Conservation (phyloP, 2,888 invertebrate genomes). For the Vannuccia rotundouncinata region DNA sequence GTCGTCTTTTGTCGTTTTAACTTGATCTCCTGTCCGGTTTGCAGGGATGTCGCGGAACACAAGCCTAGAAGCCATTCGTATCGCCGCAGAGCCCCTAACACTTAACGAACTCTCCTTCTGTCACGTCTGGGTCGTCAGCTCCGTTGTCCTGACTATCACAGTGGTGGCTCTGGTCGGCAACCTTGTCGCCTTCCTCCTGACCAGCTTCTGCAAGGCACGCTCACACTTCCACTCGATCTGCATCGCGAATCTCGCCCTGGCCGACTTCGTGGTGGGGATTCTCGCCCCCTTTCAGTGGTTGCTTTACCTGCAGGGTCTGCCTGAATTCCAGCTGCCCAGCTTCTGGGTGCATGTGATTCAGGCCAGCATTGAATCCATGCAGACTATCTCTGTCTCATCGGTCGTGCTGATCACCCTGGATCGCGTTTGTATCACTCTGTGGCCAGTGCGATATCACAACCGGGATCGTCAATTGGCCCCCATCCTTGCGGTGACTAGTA, state of each 20-base stretch:
- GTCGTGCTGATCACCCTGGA: slow-evolving; percentile 17
- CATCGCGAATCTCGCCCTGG: slow-evolving; percentile 33
- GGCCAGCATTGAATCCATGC: neutral
- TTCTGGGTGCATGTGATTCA: neutral
- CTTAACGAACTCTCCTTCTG: neutral
- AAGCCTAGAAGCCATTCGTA: neutral
- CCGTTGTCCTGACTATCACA: neutral
- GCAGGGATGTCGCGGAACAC: neutral
- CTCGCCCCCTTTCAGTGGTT: slow-evolving; percentile 27
- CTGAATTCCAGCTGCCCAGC: neutral
- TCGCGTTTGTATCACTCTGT: slow-evolving; percentile 22
- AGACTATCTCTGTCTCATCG: slow-evolving; percentile 27
- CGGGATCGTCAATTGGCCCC: slow-evolving; percentile 30
- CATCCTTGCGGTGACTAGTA: neutral
- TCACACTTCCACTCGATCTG: slow-evolving; percentile 31
- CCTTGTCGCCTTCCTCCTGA: slow-evolving; percentile 17
- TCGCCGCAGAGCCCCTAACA: neutral
- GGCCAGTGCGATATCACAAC: slow-evolving; percentile 32
- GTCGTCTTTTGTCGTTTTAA: no score
- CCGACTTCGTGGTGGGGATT: slow-evolving; percentile 17
- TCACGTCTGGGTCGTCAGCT: neutral
- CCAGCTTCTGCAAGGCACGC: slow-evolving; percentile 7
- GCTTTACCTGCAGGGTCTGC: neutral
- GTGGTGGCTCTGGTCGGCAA: slow-evolving; percentile 27
- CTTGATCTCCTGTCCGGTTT: no score